Base-by-base conservation (phyloP, 2,113 vertebrate species). In the Cynoglossus semilaevis region DNA sequence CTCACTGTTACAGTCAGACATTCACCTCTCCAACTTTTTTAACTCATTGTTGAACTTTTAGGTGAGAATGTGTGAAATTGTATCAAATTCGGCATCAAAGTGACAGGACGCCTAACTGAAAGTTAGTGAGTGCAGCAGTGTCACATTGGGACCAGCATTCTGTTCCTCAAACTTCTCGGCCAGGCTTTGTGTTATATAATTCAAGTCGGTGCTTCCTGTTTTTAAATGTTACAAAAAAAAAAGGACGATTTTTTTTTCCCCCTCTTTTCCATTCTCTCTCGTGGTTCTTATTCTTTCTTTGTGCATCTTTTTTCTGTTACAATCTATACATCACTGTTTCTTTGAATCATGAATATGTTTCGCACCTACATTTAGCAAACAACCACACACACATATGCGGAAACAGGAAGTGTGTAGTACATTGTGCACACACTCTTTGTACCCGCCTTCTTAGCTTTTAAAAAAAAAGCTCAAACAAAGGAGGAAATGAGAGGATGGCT, bases 321-420 rank as follows among this genome's bases (percentile, higher is more conserved):
- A 34, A 9, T 54, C 12, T 52, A 5, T 7, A 13, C 14, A 14
- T 22, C 17, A 10, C 40, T 1, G 3, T 51, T 19, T 46, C 8
- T 15, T 12, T 36, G 41, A 62, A 11, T 58, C 9, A 8, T 51
- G 13, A 10, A 16, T 12, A 66, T 51, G 14, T 46, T 40, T 15
- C 11, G 14, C 18, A 55, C 50, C 42, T 43, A 13, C 9, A 49
- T 14, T 8, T 8, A 55, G 35, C 18, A 38, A 2, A 29, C 7
- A 13, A 22, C 35, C 22, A 75, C 37, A 11, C 38, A 78, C 22
- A 29, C 22, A 29, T 29, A 29, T 6, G 6, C 22, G 22, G 77
- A 86, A 90, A 87, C 79, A 87, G 89, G 90, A 91, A 90, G 87
- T 84, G 52, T 70, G 70, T 81, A 58, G 71, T 51, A 56, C 37